Percentiles rank a stretch among this genome's conserved stretches.
phyloP scores from a whole-genome alignment of 1,140 invertebrate species.

The Cotesia vestalis region DNA sequence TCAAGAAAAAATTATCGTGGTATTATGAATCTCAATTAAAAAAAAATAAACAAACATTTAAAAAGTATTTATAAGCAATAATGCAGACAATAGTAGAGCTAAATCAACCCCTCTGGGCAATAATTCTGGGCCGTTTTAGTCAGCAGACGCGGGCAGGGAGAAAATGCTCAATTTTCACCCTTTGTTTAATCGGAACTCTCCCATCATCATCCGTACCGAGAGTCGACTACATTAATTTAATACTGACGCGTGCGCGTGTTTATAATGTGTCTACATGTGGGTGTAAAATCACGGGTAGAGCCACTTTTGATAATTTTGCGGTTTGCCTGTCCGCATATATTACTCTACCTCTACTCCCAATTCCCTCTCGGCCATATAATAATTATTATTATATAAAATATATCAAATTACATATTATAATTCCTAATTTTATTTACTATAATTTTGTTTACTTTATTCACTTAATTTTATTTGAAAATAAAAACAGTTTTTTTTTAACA shows the following conservation, averaged over 20 bases:
- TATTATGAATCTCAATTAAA: too few species aligned
- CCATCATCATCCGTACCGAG: constrained; percentile 16
- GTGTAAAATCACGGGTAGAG: constrained; percentile 9
- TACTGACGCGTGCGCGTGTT: constrained; percentile 50
- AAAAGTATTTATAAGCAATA: neutral
- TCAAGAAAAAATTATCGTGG: too few species aligned
- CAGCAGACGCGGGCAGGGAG: constrained; percentile 23
- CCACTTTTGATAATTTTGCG: constrained; percentile 29
- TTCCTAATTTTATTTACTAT: too few species aligned
- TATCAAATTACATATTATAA: neutral
- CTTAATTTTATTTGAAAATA: too few species aligned
- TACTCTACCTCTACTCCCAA: neutral
- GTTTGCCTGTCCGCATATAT: constrained; percentile 1
- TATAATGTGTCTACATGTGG: neutral
- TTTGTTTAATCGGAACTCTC: constrained; percentile 62
- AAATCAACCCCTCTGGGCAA: constrained; percentile 21
- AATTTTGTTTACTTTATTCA: too few species aligned
- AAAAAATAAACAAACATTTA: neutral
- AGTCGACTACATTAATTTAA: constrained; percentile 64
- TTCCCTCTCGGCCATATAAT: neutral
- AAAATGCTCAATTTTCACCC: constrained; percentile 62
- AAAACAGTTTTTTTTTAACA: too few species aligned
- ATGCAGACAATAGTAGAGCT: neutral
- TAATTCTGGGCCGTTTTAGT: neutral
- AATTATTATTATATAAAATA: constrained; percentile 6